Evolutionary conservation across 2,113 vertebrate genomes (phyloP), one percentile per base, ranked within the genome.

Genomic region (Mormoops blainvillei): DNA sequence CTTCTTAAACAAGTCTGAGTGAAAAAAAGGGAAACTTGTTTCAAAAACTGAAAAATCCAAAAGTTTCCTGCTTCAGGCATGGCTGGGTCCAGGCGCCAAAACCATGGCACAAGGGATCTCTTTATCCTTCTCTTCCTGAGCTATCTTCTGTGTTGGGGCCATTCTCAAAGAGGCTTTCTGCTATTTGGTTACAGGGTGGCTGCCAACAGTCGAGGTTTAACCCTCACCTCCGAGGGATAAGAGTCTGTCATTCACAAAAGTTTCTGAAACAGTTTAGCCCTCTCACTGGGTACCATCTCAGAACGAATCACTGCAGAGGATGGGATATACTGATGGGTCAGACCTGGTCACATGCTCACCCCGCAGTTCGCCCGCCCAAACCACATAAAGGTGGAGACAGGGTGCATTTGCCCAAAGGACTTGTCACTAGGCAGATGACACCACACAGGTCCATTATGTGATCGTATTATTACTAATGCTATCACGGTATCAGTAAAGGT

Each of bases 401-500:
- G 28, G 85, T 13, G 31, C 24, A 33, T 43, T 56, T 9, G 10
- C 20, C 5, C 0, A 0, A 24, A 65, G 33, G 36, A 41, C 11
- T 26, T 18, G 68, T 45, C 58, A 20, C 43, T 1, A 31, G 80
- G 56, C 38, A 19, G 38, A 38, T 3, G 6, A 0, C 22, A 22
- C 8, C 48, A 18, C 12, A 13, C 33, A 38, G 18, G 50, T 18
- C 84, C 58, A 3, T 41, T 5, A 5, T 1, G 7, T 13, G 11
- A 31, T 16, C 33, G 4, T 28, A 33, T 15, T 7, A 56, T 5
- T 20, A n/a, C 33, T 5, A n/a, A 19, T 4, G 41, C 65, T 33
- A 0, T 13, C 5, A 38, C 0, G 2, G 36, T n/a, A 31, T 5
- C 26, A 13, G 68, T 4, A 0, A 24, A 52, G 38, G 41, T 20